Base-by-base conservation (phyloP, 2,888 invertebrate genomes). In the Lasioglossum figueresi region DNA sequence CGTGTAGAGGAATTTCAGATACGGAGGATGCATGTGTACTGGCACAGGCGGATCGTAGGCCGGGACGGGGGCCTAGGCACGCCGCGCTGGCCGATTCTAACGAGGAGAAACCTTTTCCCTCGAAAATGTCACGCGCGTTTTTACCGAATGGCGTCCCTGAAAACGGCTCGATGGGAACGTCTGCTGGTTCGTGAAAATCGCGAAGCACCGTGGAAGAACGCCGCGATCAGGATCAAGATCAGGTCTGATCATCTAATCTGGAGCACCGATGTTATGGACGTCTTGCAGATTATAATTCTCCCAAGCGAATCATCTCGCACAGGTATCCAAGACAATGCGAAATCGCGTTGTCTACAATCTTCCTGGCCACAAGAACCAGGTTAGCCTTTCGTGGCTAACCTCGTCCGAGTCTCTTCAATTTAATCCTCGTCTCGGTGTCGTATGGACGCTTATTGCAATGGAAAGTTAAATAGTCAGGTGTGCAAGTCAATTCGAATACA, bases 1-100 rank as follows among this genome's bases (percentile, higher is more conserved):
- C 92, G 92, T 92, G 92, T 93, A 85, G 86, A 85, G 88, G 92
- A 91, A 93, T 92, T 92, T 92, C 91, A 90, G 92, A 92, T 89
- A 90, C 89, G 83, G 68, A 72, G 72, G 83, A 66, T 74, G 84
- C 86, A 68, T 79, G 84, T 89, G 90, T 88, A 88, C 75, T 84
- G 86, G 16, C 89, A 87, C 80, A 19, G 66, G 27, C 77, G 70
- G 59, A 31, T 77, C 77, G 77, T 16, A 40, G 43, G 63, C 63
- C 63, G 45, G 19, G 66, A 31, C 34, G 34, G 34, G 63, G 66
- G 19, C 16, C 37, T 8, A 3, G 77, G 78, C 66, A 31, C 66
- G 19, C 19, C 31, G 12, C 16, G 63, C 81, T 76, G 74, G 40
- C 14, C 56, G 78, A 85, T 80, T 79, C 79, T 81, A 86, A 81